phyloP scores from a whole-genome alignment of 2,888 invertebrate genomes.

The Glaucopsyche alexis region DNA sequence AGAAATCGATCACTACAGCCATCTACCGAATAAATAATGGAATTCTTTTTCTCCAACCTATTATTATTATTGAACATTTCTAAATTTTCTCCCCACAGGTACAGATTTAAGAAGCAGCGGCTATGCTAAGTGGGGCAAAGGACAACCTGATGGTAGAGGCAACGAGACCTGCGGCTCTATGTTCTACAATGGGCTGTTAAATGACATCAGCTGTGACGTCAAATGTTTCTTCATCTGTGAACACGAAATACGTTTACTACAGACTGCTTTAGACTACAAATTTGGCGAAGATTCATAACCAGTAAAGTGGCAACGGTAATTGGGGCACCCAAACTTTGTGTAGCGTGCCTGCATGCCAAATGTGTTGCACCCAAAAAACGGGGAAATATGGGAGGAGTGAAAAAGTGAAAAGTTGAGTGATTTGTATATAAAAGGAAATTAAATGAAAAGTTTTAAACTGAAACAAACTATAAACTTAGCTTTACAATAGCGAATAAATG shows the following conservation, averaged over 20 bases:
- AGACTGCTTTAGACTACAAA: constrained; percentile 38
- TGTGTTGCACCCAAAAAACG: background rate
- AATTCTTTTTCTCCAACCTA: no score
- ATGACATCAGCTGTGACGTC: constrained; percentile 53
- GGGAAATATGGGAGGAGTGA: background rate
- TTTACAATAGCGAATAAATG: background rate
- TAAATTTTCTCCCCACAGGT: constrained; percentile 44
- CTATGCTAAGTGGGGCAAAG: constrained; percentile 53
- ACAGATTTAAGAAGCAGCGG: constrained; percentile 50
- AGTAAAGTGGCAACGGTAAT: no score
- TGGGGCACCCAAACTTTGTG: no score
- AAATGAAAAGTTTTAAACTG: background rate
- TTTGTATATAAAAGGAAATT: background rate
- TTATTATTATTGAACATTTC: background rate
- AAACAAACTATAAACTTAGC: background rate
- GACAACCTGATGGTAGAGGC: constrained; percentile 58
- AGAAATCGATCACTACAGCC: no score
- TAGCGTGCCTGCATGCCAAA: background rate
- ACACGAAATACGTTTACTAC: constrained; percentile 49
- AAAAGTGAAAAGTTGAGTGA: background rate
- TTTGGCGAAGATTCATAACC: constrained; percentile 35
- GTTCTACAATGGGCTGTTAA: constrained; percentile 58
- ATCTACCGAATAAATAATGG: no score
- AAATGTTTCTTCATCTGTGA: constrained; percentile 63
- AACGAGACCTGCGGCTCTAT: constrained; percentile 61